Evolutionary conservation across 2,113 vertebrate species (phyloP).

Genomic region (Actinemys pallida): DNA sequence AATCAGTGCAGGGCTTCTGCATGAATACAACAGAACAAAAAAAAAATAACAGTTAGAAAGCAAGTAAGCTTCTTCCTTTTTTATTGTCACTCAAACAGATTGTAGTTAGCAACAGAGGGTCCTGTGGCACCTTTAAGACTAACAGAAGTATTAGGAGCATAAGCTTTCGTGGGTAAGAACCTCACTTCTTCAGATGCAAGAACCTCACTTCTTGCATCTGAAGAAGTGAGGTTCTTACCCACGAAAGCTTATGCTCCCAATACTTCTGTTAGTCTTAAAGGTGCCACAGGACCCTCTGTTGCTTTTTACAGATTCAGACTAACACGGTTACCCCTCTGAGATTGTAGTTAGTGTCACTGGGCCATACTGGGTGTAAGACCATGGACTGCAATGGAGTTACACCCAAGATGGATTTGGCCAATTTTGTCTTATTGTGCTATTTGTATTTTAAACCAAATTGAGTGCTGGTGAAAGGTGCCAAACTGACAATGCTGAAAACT

Average conservation of each 20-base stretch:
- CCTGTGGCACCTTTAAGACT: too few species aligned
- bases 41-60: background rate
- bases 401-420: background rate
- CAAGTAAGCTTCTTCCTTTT: background rate
- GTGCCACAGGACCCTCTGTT: too few species aligned
- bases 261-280: too few species aligned
- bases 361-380: background rate
- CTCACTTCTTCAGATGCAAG: too few species aligned
- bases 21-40: conserved; percentile 20
- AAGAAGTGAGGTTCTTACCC: too few species aligned
- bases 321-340: too few species aligned
- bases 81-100: background rate
- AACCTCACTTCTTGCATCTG: too few species aligned
- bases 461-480: rapidly evolving
- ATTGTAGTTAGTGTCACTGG: background rate
- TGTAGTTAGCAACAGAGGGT: background rate
- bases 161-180: too few species aligned
- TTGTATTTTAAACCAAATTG: background rate
- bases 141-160: too few species aligned
- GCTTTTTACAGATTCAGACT: too few species aligned
- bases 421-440: background rate
- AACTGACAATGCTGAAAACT: background rate
- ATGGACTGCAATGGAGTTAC: background rate
- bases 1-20: conserved; percentile 97
- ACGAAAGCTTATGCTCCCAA: too few species aligned